Evolutionary conservation across 2,888 invertebrate species (phyloP).

Genomic region (Calephelis perditalis): DNA sequence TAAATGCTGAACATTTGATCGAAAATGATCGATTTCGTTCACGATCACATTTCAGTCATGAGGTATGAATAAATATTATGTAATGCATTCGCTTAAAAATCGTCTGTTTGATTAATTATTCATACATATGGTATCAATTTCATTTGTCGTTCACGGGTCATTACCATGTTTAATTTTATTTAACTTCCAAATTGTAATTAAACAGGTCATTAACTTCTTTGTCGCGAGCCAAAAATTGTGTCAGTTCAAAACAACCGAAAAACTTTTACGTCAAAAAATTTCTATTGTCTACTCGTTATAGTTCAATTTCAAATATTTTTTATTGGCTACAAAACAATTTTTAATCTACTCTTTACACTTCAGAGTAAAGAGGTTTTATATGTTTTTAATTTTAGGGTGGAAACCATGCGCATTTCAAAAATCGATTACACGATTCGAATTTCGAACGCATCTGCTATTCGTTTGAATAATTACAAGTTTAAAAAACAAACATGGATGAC

Average conservation of each 20-base stretch:
- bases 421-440: conserved; percentile 48
- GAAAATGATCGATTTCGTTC: no score
- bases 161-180: conserved; percentile 46
- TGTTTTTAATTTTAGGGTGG: conserved; percentile 16
- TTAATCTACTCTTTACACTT: conserved; percentile 2
- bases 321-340: not conserved
- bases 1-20: no score
- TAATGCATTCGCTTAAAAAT: no score
- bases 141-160: conserved; percentile 38
- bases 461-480: conserved; percentile 69
- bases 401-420: conserved; percentile 31
- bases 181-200: conserved; percentile 40
- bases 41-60: no score
- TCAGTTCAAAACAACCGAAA: not conserved
- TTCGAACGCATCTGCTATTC: conserved; percentile 64
- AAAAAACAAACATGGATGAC: conserved; percentile 52
- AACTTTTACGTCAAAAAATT: not conserved
- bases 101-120: conserved; percentile 8
- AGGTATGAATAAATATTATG: no score
- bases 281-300: not conserved
- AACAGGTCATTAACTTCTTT: conserved; percentile 47
- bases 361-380: conserved; percentile 20
- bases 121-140: conserved; percentile 30
- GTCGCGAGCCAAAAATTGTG: conserved; percentile 24
- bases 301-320: not conserved